Evolutionary conservation across 2,888 invertebrate genomes (phyloP).

Genomic region (Catotricha subobsoleta): DNA sequence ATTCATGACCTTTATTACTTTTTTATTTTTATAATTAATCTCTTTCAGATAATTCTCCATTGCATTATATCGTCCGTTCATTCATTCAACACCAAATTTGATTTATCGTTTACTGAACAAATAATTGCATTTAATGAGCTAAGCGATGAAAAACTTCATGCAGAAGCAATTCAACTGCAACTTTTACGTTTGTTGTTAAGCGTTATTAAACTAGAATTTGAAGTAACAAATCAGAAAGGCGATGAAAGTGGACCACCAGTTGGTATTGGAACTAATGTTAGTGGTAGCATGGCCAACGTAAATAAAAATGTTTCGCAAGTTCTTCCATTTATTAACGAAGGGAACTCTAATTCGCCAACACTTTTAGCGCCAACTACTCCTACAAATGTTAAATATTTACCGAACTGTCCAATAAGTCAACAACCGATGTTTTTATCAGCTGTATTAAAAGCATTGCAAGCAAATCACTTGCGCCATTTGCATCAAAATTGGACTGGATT

Average conservation of each 20-base stretch:
- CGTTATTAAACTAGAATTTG: conserved; percentile 56
- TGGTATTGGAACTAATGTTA: background rate
- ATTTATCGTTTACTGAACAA: conserved; percentile 51
- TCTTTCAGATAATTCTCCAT: conserved; percentile 46
- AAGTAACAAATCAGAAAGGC: conserved; percentile 38
- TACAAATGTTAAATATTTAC: conserved; percentile 38
- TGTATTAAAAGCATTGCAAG: conserved; percentile 50
- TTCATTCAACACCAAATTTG: conserved; percentile 32
- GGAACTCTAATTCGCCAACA: conserved; percentile 16
- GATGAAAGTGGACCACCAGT: conserved; percentile 20
- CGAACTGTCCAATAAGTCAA: conserved; percentile 49
- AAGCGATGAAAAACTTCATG: conserved; percentile 39
- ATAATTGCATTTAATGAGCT: conserved; percentile 57
- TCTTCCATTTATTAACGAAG: background rate
- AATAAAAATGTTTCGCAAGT: conserved; percentile 11
- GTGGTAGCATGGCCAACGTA: conserved; percentile 14
- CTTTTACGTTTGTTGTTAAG: conserved; percentile 47
- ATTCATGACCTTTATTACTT: too few species aligned
- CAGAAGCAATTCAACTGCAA: conserved; percentile 51
- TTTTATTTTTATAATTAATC: too few species aligned
- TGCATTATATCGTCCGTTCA: conserved; percentile 60
- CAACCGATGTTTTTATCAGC: conserved; percentile 71
- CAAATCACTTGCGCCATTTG: conserved; percentile 48
- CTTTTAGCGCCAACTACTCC: conserved; percentile 22
- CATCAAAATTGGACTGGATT: conserved; percentile 72